These are phyloP conservation scores for Capromys pilorides DNA, from an alignment of 2,797 vertebrate species.

Conservation along the genomic window DNA sequence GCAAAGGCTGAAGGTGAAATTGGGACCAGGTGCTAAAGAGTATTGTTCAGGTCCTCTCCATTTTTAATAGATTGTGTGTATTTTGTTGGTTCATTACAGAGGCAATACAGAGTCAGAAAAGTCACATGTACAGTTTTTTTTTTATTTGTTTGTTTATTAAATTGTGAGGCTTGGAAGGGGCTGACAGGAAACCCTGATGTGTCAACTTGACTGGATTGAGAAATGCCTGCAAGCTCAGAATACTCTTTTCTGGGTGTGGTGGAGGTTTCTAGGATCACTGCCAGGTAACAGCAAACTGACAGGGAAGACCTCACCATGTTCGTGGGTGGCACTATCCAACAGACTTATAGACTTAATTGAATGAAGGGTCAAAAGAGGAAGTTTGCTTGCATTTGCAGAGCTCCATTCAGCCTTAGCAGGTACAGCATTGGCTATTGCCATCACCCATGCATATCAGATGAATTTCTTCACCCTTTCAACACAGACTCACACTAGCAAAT, in stretches of 20 bases:
- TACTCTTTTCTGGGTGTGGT: background rate
- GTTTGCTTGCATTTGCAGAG: background rate
- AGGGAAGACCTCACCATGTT: background rate
- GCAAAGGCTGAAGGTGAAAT: background rate
- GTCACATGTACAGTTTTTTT: background rate
- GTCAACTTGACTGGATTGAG: background rate
- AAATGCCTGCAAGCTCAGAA: background rate
- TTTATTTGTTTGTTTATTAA: background rate
- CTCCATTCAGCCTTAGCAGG: background rate
- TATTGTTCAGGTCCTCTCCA: background rate
- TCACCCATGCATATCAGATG: background rate
- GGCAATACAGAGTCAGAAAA: background rate
- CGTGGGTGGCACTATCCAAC: background rate
- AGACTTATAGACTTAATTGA: background rate
- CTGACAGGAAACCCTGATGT: background rate
- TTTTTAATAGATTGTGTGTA: background rate
- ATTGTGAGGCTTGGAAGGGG: background rate
- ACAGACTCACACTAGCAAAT: background rate
- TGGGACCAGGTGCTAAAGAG: background rate
- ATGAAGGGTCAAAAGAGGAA: background rate
- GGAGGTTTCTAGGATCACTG: background rate
- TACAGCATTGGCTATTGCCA: background rate
- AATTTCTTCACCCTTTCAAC: background rate
- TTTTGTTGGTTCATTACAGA: background rate
- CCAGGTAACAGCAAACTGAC: background rate